Evolutionary conservation across 2,888 invertebrate genomes (phyloP).

Genomic region (Argyra leucocephala): DNA sequence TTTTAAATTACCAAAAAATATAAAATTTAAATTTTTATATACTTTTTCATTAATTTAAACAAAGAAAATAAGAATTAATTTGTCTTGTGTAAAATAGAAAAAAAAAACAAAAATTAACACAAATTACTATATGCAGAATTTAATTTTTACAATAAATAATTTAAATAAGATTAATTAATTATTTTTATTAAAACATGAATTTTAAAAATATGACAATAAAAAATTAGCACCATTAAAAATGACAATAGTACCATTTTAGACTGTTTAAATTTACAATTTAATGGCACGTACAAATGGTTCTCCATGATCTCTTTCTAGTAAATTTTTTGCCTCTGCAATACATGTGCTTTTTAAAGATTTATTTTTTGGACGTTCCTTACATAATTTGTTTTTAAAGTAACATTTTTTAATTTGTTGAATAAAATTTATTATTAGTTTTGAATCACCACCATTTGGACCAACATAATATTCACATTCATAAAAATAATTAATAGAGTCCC

Average conservation of each 20-base stretch:
- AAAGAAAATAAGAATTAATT: neutral
- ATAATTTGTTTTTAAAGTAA: constrained; percentile 43
- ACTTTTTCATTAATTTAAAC: neutral
- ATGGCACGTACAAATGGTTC: constrained; percentile 33
- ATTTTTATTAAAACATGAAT: neutral
- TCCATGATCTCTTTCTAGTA: constrained; percentile 36
- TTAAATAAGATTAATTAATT: neutral
- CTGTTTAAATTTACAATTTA: constrained; percentile 21
- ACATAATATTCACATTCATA: constrained; percentile 60
- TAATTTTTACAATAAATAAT: constrained; percentile 6
- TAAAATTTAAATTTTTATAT: neutral
- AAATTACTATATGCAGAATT: neutral
- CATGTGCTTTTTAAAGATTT: constrained; percentile 52
- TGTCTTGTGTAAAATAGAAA: neutral
- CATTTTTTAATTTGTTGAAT: constrained; percentile 54
- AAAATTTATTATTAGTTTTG: constrained; percentile 57
- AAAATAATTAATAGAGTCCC: constrained; percentile 48
- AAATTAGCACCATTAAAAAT: neutral
- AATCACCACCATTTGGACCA: constrained; percentile 70
- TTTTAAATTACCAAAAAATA: constrained; percentile 1
- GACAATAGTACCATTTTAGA: neutral
- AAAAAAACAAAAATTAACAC: too few species aligned
- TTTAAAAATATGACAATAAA: neutral
- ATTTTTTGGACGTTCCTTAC: constrained; percentile 45
- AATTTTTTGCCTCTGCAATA: constrained; percentile 44